These are phyloP conservation scores for Oncorhynchus gorbuscha DNA, from an alignment of 2,113 vertebrate genomes.

Conservation along the genomic window DNA sequence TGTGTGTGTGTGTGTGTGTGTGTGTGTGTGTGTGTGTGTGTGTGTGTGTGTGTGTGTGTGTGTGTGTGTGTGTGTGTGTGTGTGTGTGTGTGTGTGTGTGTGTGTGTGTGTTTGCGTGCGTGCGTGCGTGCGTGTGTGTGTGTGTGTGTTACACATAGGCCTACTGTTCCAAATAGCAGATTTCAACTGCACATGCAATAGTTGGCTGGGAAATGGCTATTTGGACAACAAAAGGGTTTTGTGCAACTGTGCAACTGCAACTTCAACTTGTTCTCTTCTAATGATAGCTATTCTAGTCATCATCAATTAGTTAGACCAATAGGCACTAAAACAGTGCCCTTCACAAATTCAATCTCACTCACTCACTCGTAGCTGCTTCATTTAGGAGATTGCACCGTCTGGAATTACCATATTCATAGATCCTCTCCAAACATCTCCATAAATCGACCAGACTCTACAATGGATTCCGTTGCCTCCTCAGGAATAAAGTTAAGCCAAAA, in stretches of 20 bases:
- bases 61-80: not conserved
- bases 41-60: not conserved
- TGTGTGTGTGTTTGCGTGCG: not conserved
- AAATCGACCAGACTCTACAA: not conserved
- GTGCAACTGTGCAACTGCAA: constrained; percentile 11
- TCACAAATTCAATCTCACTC: not conserved
- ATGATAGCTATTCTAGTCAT: not conserved
- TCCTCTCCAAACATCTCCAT: constrained; percentile 1
- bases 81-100: constrained; percentile 6
- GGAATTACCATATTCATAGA: not conserved
- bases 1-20: constrained; percentile 1
- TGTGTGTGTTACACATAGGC: not conserved
- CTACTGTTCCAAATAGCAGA: too few relatives aligned
- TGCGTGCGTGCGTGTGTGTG: constrained; percentile 3
- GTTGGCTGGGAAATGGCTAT: constrained; percentile 5
- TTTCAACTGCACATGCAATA: constrained; percentile 9
- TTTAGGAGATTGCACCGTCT: not conserved
- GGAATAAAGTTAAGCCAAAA: not conserved
- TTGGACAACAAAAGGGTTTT: constrained; percentile 5
- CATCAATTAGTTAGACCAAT: not conserved
- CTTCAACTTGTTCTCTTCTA: not conserved
- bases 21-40: not conserved
- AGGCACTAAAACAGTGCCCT: not conserved
- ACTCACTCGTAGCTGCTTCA: not conserved
- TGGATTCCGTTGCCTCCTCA: not conserved